These are phyloP conservation scores for Hydrotaea diabolus DNA, from an alignment of 2,888 invertebrate species.

Conservation along the genomic window DNA sequence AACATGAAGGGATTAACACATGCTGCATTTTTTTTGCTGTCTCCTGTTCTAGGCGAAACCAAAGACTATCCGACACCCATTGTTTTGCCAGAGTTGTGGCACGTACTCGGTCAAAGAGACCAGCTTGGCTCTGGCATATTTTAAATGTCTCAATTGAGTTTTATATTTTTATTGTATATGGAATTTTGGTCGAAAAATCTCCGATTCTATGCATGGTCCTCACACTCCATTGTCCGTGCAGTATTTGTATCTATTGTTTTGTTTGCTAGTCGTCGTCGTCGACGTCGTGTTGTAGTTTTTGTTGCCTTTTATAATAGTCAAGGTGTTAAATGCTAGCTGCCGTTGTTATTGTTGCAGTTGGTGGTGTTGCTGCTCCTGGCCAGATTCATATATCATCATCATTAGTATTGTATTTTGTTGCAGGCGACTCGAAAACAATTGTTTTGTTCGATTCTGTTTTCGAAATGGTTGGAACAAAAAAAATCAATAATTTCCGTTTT, in stretches of 20 bases:
- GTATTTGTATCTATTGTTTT: conserved; percentile 50
- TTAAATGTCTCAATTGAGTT: conserved; percentile 66
- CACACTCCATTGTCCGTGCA: not conserved
- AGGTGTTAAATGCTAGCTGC: conserved; percentile 62
- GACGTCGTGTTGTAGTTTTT: not conserved
- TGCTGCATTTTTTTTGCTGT: conserved; percentile 44
- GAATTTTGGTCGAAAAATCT: conserved; percentile 3
- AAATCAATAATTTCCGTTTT: conserved; percentile 64
- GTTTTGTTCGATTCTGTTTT: conserved; percentile 13
- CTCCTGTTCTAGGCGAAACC: conserved; percentile 19
- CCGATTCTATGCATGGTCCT: not conserved
- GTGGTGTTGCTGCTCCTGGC: not conserved
- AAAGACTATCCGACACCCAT: conserved; percentile 49
- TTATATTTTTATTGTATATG: conserved; percentile 47
- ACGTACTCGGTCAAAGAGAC: conserved; percentile 25
- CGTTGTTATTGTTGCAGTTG: not conserved
- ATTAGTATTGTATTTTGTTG: conserved; percentile 53
- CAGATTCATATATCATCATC: conserved; percentile 53
- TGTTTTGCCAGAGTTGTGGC: conserved; percentile 46
- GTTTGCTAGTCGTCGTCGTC: conserved; percentile 1
- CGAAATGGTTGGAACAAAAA: conserved; percentile 40
- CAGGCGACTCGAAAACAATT: conserved; percentile 54
- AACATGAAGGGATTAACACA: conserved; percentile 66
- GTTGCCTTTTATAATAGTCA: conserved; percentile 62
- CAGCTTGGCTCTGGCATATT: conserved; percentile 18